Percentiles rank a stretch among this genome's conserved stretches.
Evolutionary conservation across 53 echinoderm and acorn worm species (phyloP).

Genomic region (Luidia sarsii): DNA sequence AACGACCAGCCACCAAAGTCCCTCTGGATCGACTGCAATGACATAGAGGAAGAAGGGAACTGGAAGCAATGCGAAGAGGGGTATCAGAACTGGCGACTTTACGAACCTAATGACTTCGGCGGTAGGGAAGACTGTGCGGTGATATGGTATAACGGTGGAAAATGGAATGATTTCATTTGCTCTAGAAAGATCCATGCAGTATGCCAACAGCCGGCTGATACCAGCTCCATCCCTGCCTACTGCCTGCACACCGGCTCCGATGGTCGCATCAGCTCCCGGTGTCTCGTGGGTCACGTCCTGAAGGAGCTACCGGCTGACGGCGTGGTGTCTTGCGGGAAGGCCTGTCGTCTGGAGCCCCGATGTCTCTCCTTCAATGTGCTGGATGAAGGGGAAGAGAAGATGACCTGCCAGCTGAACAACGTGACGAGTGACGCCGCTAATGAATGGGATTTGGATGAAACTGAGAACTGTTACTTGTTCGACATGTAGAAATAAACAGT

Average conservation of each 20-base stretch:
- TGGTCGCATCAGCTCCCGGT: no score
- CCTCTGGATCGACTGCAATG: slow-evolving; percentile 27
- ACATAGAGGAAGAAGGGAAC: not conserved
- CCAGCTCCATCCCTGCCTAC: no score
- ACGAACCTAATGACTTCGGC: not conserved
- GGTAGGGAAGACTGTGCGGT: not conserved
- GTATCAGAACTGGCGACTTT: not conserved
- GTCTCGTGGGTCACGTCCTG: no score
- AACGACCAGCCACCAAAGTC: not conserved
- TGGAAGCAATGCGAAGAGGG: not conserved
- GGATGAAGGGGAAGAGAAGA: not conserved
- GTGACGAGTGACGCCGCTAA: not conserved
- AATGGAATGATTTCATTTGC: not conserved
- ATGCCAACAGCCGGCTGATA: no score
- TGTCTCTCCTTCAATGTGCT: no score
- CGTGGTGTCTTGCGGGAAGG: no score
- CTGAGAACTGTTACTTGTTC: not conserved
- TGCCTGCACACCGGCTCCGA: no score
- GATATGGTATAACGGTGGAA: not conserved
- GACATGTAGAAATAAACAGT: not conserved
- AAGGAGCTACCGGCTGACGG: no score
- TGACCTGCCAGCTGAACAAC: not conserved
- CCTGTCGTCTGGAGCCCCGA: no score
- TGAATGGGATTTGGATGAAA: not conserved
- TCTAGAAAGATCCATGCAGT: not conserved